Evolutionary conservation across 1,140 invertebrate genomes (phyloP), one percentile per base, ranked within the genome.

Genomic region (Zaprionus nigranus): DNA sequence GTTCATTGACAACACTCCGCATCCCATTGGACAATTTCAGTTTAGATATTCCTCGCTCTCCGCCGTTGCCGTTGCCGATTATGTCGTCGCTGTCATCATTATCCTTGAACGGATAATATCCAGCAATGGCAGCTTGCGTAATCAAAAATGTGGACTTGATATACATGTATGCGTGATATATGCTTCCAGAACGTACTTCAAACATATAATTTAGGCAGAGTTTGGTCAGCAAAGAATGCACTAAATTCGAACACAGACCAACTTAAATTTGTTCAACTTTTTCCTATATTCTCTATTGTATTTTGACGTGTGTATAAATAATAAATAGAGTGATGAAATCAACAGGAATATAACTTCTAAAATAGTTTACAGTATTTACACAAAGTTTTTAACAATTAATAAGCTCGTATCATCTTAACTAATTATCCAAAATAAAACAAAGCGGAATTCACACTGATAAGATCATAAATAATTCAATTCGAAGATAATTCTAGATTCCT

Each of bases 91-190:
- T 36, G 26, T 30, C 67, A 20, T 17, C 46, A 13, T 49, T 58
- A 22, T 58, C 67, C 49, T 54, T 34, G 60, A 40, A 46, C 20
- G 13, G 58, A 34, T n/a, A 24, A 20, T 13, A 22, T 46, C 34
- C 60, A 63, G 40, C 60, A 66, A 40, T 59, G 46, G 84, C 81
- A 84, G 84, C 84, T 75, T 88, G 85, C 75, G 75, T 74, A 90
- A 80, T 56, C 81, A 90, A 74, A 88, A 90, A 81, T 78, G 79
- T 86, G 36, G 76, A 59, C 54, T 71, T 75, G 60, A 75, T 60
- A 75, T 75, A 71, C 73, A 71, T 64, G 24, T 58, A 20, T 40
- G 40, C 49, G 57, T 51, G 28, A 49, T 63, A 11, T 40, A 40
- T 22, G 12, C 30, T 36, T 5, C 40, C 36, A 13, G 30, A 59